Conservation (phyloP, 1,140 invertebrate species). For the Cherax destructor region DNA sequence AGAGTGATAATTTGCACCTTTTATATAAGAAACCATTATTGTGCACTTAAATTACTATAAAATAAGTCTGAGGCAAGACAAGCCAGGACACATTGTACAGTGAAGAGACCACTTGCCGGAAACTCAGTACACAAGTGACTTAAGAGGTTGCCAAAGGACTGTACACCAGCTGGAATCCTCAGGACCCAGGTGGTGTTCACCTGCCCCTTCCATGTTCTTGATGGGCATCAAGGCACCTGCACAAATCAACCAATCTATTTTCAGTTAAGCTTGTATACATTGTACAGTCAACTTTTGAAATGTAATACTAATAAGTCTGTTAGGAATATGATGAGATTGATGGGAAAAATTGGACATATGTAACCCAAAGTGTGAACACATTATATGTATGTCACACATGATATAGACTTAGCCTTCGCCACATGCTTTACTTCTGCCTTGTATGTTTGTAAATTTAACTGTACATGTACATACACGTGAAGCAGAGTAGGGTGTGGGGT, state of each 20-base stretch:
- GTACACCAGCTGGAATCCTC: conserved; percentile 17
- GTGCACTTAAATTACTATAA: conserved; percentile 16
- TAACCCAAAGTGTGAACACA: conserved; percentile 19
- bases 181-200: conserved; percentile 36
- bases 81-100: conserved; percentile 2
- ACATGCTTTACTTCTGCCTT: conserved; percentile 63
- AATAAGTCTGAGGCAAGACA: conserved; percentile 13
- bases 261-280: conserved; percentile 55
- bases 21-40: conserved; percentile 29
- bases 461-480: conserved; percentile 62
- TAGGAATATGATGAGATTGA: conserved; percentile 26
- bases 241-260: conserved; percentile 46
- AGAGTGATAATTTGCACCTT: conserved; percentile 14
- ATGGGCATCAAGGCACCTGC: conserved; percentile 50
- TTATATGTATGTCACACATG: conserved; percentile 54
- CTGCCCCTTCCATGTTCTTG: conserved; percentile 43
- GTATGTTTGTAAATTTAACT: conserved; percentile 66
- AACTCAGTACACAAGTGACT: conserved; percentile 31
- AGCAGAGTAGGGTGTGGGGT: conserved; percentile 49
- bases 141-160: background rate
- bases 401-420: conserved; percentile 48
- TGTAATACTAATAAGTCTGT: conserved; percentile 36
- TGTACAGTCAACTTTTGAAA: conserved; percentile 41
- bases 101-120: background rate
- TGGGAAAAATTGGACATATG: conserved; percentile 8